These are phyloP conservation scores for Carettochelys insculpta DNA, from an alignment of 2,113 vertebrate species.

Conservation along the genomic window DNA sequence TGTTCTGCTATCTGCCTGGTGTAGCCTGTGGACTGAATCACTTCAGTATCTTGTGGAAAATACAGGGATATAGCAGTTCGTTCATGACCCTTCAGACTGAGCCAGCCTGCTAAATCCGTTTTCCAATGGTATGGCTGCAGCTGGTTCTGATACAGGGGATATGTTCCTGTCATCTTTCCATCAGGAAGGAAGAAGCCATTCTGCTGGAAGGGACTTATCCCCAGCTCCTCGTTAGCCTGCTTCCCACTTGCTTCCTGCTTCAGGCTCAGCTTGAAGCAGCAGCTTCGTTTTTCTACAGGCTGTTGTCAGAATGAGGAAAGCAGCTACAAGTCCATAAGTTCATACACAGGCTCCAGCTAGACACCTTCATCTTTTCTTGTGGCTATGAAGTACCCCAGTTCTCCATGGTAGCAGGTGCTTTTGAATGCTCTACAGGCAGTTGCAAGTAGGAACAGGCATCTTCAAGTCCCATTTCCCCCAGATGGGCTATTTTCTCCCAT, in stretches of 20 bases:
- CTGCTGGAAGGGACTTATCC: background rate
- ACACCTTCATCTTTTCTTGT: background rate
- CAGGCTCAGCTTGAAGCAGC: background rate
- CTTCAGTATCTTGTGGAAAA: background rate
- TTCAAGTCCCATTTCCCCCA: background rate
- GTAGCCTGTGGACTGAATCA: background rate
- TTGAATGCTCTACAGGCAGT: background rate
- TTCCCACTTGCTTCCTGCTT: background rate
- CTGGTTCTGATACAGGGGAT: background rate
- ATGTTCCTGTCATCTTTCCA: background rate
- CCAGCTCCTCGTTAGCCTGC: background rate
- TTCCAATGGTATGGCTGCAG: background rate
- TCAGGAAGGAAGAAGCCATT: background rate
- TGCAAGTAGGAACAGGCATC: background rate
- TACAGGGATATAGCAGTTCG: background rate
- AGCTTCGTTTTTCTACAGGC: background rate
- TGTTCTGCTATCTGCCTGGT: background rate
- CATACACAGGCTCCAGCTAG: rapidly evolving
- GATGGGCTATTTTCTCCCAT: background rate
- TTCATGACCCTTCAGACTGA: background rate
- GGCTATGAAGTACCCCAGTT: background rate
- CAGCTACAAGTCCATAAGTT: background rate
- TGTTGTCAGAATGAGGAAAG: background rate
- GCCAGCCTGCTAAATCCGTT: background rate
- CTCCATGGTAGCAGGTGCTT: background rate